Conservation (phyloP, 2,113 vertebrate species). For the Coregonus clupeaformis region DNA sequence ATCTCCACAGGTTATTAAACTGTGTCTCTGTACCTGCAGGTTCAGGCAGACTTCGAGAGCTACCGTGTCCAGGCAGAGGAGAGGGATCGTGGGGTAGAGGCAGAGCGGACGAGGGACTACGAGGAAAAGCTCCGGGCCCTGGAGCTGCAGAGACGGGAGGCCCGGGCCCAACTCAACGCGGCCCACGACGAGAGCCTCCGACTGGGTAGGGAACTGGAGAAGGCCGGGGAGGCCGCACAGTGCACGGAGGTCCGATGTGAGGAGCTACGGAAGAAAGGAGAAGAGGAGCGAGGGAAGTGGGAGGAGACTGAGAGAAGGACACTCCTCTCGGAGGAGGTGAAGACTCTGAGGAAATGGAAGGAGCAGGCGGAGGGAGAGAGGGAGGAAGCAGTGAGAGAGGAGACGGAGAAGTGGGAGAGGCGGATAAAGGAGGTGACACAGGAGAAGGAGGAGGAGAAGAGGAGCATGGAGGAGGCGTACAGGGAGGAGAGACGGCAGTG, state of each 20-base stretch:
- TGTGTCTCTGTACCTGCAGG: constrained; percentile 45
- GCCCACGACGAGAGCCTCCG: constrained; percentile 67
- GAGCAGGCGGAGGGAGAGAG: constrained; percentile 19
- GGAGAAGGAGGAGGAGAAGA: no score
- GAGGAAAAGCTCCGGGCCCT: constrained; percentile 62
- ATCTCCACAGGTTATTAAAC: no score
- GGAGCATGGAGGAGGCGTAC: no score
- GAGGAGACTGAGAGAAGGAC: constrained; percentile 41
- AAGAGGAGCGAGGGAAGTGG: constrained; percentile 50
- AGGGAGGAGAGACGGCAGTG: no score
- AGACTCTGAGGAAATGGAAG: constrained; percentile 16
- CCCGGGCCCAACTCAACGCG: constrained; percentile 52
- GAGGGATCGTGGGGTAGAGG: constrained; percentile 63
- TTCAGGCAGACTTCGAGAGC: constrained; percentile 67
- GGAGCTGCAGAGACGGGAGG: constrained; percentile 51
- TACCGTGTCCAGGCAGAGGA: constrained; percentile 72
- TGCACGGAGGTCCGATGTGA: constrained; percentile 69
- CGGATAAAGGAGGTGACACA: constrained; percentile 54
- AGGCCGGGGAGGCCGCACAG: constrained; percentile 68
- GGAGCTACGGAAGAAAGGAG: constrained; percentile 51
- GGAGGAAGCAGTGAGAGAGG: constrained; percentile 13
- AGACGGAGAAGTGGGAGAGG: constrained; percentile 55
- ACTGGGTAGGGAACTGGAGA: constrained; percentile 71
- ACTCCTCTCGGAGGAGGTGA: constrained; percentile 24
- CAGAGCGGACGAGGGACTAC: constrained; percentile 62